phyloP scores from a whole-genome alignment of 2,888 invertebrate species.

The Cantharis lateralis region DNA sequence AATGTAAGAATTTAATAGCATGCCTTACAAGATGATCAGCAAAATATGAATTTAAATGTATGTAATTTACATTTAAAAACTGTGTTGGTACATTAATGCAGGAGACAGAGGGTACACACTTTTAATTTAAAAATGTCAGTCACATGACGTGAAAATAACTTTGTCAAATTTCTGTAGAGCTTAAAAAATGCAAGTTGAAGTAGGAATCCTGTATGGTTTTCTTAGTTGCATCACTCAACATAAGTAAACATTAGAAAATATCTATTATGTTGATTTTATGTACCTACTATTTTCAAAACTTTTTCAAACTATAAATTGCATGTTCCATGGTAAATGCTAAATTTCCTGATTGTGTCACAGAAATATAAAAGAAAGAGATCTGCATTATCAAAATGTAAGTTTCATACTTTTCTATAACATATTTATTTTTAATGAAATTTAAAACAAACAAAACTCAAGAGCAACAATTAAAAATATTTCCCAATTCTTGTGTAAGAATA shows the following conservation, averaged over 20 bases:
- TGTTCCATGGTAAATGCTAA: background rate
- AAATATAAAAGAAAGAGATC: background rate
- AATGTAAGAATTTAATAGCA: background rate
- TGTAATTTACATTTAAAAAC: background rate
- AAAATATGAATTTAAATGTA: background rate
- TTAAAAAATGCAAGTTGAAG: background rate
- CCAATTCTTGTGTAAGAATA: background rate
- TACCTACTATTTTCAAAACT: background rate
- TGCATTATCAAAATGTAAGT: background rate
- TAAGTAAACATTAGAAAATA: too few species aligned
- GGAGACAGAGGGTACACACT: background rate
- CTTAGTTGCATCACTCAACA: background rate
- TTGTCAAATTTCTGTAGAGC: background rate
- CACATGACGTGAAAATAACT: background rate
- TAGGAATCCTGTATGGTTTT: background rate
- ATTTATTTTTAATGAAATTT: background rate
- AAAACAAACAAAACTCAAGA: background rate
- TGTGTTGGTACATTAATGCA: background rate
- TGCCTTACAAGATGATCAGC: background rate
- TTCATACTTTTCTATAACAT: too few species aligned
- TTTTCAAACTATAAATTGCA: background rate
- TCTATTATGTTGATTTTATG: too few species aligned
- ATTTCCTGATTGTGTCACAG: background rate
- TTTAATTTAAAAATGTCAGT: background rate
- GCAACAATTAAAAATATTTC: background rate